Conservation (phyloP, 2,888 invertebrate genomes). For the Ichneumoninae sp. region DNA sequence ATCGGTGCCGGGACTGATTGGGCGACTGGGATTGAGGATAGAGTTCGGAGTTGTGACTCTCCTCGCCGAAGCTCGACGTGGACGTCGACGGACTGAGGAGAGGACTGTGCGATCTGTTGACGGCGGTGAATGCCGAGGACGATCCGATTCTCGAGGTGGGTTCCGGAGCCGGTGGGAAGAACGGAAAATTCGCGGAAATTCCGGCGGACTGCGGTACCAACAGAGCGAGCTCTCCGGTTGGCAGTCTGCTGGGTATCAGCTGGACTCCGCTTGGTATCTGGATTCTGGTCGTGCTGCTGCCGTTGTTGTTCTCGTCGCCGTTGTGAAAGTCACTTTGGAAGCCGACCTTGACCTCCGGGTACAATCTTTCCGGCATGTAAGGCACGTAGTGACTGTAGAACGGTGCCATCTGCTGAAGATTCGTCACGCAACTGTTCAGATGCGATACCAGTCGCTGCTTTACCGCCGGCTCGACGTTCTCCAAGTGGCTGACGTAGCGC, state of each 20-base stretch:
- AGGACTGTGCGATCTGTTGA: constrained; percentile 87
- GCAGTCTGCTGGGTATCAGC: constrained; percentile 88
- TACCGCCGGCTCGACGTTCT: constrained; percentile 87
- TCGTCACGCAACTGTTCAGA: constrained; percentile 88
- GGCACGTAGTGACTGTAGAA: constrained; percentile 84
- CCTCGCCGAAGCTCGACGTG: constrained; percentile 88
- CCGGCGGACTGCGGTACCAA: constrained; percentile 86
- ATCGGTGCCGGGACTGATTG: constrained; percentile 71
- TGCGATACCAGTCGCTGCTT: constrained; percentile 89
- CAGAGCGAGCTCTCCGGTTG: constrained; percentile 88
- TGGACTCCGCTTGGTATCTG: constrained; percentile 88
- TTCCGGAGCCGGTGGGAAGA: constrained; percentile 83
- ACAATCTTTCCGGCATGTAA: constrained; percentile 83
- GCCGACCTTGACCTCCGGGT: constrained; percentile 83
- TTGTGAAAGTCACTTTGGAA: constrained; percentile 80
- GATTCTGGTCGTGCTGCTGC: constrained; percentile 85
- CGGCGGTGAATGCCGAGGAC: constrained; percentile 83
- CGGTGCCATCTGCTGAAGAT: constrained; percentile 86
- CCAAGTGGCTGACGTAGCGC: constrained; percentile 88
- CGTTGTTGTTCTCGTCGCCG: constrained; percentile 86
- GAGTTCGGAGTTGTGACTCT: constrained; percentile 85
- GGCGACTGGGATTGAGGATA: constrained; percentile 77
- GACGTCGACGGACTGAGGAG: constrained; percentile 90
- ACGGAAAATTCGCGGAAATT: constrained; percentile 85
- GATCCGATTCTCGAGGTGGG: constrained; percentile 76